Evolutionary conservation across 2,888 invertebrate genomes (phyloP), one percentile per base, ranked within the genome.

Genomic region (Palloptera scutellata): DNA sequence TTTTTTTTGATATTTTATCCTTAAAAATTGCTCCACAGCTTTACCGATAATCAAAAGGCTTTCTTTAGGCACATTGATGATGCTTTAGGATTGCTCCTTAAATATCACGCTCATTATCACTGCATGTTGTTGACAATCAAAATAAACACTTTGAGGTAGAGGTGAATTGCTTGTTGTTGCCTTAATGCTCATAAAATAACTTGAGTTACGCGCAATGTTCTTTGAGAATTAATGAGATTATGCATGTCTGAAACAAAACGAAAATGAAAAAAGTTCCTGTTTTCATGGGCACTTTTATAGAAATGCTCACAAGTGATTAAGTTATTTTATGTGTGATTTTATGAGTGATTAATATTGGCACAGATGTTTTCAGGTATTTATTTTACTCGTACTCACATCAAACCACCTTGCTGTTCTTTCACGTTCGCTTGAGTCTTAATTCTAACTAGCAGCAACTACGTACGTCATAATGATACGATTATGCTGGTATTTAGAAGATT

Each of bases 61-160:
- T 4, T 30, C 6, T 30, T 30, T 30, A 30, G 30, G 30, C 2
- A 6, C 30, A 30, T 30, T 2, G 30, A 30, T 30, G 30, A 6
- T 30, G 30, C 30, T 30, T 30, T 30, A 30, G 6, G 30, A 30
- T 30, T 30, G 6, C 6, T 30, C 30, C 30, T 30, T 30, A 30
- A 30, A 30, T 30, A 30, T 30, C 30, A 30, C 43, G 63, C 68
- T 68, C 66, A 66, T 68, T 68, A 66, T 59, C 63, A 53, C 41
- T 43, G 58, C 54, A 48, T 45, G 53, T 40, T 57, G 61, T 15
- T 53, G 78, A 73, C 74, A 74, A 79, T 79, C 81, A 80, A 81
- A 81, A 79, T 79, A 79, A 79, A 79, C 77, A 78, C 79, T 79
- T 79, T 73, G 72, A 76, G 75, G 13, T 41, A 30, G 6, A 30